These are phyloP conservation scores for Meloidogyne hapla DNA, from an alignment of 1,140 invertebrate genomes.

Conservation along the genomic window DNA sequence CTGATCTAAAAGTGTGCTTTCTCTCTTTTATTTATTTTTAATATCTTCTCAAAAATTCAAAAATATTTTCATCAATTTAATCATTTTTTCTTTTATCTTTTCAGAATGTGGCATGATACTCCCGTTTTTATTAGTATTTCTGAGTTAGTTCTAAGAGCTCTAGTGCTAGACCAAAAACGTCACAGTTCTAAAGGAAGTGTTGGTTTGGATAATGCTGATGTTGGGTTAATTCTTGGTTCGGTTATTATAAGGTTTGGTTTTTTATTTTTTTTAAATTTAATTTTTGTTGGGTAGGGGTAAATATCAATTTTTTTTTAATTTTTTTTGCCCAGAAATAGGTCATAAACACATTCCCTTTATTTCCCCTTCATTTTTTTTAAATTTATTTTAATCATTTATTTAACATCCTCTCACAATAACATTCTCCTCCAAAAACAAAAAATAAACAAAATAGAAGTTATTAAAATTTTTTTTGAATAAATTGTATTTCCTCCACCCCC, in stretches of 20 bases:
- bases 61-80: neutral
- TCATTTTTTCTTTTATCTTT: neutral
- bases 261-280: too few relatives aligned
- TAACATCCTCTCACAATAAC: neutral
- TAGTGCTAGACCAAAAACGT: slow-evolving; percentile 26
- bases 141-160: slow-evolving; percentile 29
- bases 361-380: too few relatives aligned
- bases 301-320: too few relatives aligned
- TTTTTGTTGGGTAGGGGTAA: too few relatives aligned
- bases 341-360: too few relatives aligned
- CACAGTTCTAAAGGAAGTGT: neutral
- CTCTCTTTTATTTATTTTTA: neutral
- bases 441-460: slow-evolving; percentile 1
- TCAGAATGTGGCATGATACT: slow-evolving; percentile 28
- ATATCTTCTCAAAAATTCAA: neutral
- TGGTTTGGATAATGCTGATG: slow-evolving; percentile 24
- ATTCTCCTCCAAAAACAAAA: neutral
- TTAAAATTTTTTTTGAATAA: neutral
- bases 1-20: neutral
- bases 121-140: slow-evolving; percentile 41
- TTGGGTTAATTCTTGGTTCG: slow-evolving; percentile 30
- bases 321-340: too few relatives aligned
- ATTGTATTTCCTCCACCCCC: neutral
- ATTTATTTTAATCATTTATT: neutral
- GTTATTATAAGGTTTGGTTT: slow-evolving; percentile 34